Evolutionary conservation across 2,113 vertebrate species (phyloP).

Genomic region (Chroicocephalus ridibundus): DNA sequence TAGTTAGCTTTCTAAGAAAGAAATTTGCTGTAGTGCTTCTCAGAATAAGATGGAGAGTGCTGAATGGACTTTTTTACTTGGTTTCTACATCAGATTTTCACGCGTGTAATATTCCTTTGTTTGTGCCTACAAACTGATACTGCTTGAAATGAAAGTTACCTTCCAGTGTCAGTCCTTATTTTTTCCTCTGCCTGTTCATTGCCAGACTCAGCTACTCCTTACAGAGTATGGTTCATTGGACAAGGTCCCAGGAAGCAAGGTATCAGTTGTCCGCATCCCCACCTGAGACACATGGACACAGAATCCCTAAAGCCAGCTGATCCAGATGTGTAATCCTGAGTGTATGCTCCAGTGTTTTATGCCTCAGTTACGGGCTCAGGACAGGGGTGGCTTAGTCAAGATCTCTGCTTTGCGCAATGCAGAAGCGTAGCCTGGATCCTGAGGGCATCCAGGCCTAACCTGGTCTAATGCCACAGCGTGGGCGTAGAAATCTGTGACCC

Average conservation of each 20-base stretch:
- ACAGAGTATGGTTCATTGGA: too few species aligned
- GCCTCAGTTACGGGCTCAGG: not conserved
- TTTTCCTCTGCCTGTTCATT: not conserved
- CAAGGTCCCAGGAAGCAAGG: not conserved
- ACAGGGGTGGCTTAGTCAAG: not conserved
- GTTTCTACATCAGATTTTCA: not conserved
- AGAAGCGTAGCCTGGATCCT: not conserved
- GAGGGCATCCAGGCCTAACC: not conserved
- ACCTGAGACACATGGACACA: too few species aligned
- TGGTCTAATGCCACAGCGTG: accelerated
- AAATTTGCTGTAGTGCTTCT: not conserved
- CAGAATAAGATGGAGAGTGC: not conserved
- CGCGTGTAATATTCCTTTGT: not conserved
- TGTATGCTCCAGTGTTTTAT: not conserved
- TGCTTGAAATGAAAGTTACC: not conserved
- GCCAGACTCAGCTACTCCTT: not conserved
- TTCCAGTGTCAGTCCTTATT: not conserved
- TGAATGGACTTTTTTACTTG: not conserved
- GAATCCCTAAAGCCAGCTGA: not conserved
- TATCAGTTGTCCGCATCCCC: not conserved
- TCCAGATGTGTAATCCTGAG: not conserved
- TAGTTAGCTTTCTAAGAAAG: not conserved
- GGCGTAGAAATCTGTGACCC: not conserved
- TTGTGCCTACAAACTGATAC: not conserved
- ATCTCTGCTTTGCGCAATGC: accelerated